Evolutionary conservation across 2,113 vertebrate species (phyloP), one percentile per base, ranked within the genome.

Genomic region (Gymnorhina tibicen): DNA sequence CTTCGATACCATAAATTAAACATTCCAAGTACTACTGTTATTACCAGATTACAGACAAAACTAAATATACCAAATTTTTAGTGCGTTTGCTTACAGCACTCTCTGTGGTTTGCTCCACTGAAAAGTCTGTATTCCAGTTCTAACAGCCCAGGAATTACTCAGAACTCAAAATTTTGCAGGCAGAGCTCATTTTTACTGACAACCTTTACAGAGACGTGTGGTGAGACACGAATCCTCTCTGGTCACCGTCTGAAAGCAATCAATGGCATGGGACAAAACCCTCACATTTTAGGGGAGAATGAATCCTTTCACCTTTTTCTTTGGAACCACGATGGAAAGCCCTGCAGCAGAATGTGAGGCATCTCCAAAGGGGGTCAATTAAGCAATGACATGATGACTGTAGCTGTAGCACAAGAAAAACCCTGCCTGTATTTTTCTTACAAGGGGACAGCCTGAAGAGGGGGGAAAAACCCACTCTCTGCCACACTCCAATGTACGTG

Each of bases 401-500:
- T 1, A 18, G 49, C 46, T 58, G 23, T 4, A 55, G 55, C 9
- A 0, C n/a, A 74, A 66, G 26, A 41, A 88, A 94, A 91, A 42
- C 35, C 80, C 84, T 67, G 28, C 27, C 46, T 55, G 0, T 42
- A 55, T 60, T 92, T 90, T 77, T 84, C 67, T 56, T 88, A 7
- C 13, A 42, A 47, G 28, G 41, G 53, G 26, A 94, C 55, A 82
- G 33, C 24, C 46, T 75, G 79, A 83, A 58, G 26, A 39, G 17
- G 39, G 53, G 46, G 14, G 7, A 0, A 3, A 11, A 59, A 24
- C 22, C 13, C 56, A 22, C 19, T 67, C 68, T 11, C 59, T 67
- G 82, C 56, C 79, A 90, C 82, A 86, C 82, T 92, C 50, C 70
- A 49, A 2, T 30, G 60, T 93, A 90, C n/a, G 90, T 93, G 90